A percentile compares a stretch with the other conserved stretches of the same genome.
These are phyloP conservation scores for Microtus ochrogaster DNA, from an alignment of 2,113 vertebrate genomes.

Conservation along the genomic window DNA sequence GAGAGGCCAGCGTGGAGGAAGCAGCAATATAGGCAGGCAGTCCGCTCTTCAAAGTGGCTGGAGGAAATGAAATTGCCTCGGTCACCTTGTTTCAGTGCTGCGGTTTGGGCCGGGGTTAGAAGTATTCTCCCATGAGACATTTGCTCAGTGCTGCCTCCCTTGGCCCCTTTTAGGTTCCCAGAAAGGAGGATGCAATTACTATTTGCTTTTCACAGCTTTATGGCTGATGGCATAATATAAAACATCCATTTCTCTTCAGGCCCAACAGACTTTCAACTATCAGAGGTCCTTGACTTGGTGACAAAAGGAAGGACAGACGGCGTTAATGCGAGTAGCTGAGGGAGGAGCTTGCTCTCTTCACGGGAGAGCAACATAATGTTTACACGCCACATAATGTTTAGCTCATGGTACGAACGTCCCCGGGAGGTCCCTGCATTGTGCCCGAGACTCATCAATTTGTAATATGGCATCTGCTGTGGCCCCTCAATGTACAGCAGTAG, in stretches of 20 bases:
- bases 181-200: not conserved
- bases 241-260: not conserved
- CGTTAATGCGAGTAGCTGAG: not conserved
- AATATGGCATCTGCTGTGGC: not conserved
- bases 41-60: not conserved
- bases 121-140: not conserved
- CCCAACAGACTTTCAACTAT: not conserved
- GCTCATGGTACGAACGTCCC: not conserved
- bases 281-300: not conserved
- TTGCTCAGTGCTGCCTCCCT: not conserved
- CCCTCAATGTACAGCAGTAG: not conserved
- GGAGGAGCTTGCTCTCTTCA: not conserved
- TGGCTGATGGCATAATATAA: not conserved
- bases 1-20: not conserved
- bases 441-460: not conserved
- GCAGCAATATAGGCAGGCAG: not conserved
- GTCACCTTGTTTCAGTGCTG: not conserved
- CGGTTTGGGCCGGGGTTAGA: not conserved
- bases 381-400: not conserved
- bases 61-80: not conserved
- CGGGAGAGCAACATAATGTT: not conserved
- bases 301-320: not conserved
- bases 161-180: not conserved
- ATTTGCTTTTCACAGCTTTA: slow-evolving; percentile 24
- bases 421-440: not conserved